Evolutionary conservation across 2,888 invertebrate genomes (phyloP).

Genomic region (Apamea monoglypha): DNA sequence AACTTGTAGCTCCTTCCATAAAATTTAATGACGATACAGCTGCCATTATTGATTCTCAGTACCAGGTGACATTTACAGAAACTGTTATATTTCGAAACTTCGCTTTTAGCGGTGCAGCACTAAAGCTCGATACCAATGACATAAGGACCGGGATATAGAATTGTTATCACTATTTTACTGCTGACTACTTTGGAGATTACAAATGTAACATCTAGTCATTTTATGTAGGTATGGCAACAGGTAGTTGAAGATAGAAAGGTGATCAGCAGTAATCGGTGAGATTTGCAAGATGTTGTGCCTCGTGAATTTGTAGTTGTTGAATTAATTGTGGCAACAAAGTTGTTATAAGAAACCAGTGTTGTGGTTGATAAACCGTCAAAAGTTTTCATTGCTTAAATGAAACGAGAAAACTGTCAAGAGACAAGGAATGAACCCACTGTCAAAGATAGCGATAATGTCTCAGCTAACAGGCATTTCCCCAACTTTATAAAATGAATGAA

Average conservation of each 20-base stretch:
- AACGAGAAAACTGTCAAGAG: neutral
- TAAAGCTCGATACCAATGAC: constrained; percentile 21
- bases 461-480: neutral
- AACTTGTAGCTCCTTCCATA: constrained; percentile 23
- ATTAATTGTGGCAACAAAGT: neutral
- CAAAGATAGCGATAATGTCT: too few species aligned
- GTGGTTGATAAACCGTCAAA: neutral
- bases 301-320: neutral
- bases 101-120: constrained; percentile 28
- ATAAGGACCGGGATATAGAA: neutral
- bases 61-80: constrained; percentile 45
- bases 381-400: neutral
- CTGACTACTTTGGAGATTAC: constrained; percentile 1
- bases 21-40: constrained; percentile 12
- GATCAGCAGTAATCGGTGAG: neutral
- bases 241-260: neutral
- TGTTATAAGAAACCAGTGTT: too few species aligned
- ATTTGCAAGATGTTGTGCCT: neutral
- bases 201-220: constrained; percentile 8
- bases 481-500: neutral
- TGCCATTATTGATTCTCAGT: constrained; percentile 6
- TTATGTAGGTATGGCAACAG: neutral
- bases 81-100: constrained; percentile 35
- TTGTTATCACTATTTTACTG: constrained; percentile 37
- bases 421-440: too few species aligned